Base-by-base conservation (phyloP, 1,140 invertebrate genomes). In the Drosophila mojavensis region DNA sequence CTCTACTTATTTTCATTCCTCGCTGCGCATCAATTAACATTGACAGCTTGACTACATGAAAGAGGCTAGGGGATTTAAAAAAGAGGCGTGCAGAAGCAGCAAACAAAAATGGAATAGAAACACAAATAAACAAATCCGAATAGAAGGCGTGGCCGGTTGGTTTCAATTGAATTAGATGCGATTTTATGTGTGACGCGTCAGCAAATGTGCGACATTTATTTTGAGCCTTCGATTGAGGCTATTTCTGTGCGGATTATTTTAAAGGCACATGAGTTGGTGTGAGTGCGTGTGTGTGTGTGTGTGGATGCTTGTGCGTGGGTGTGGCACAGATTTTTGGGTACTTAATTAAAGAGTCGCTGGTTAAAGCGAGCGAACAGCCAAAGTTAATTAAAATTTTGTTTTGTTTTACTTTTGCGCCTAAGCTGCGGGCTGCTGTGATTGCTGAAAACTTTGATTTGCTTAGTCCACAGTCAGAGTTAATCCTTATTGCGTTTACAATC, bases 301-400 rank as follows among this genome's bases (percentile, higher is more conserved):
- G 28, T 53, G 13, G 24, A 1, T 24, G 20, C 3, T 24, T 24
- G 20, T 24, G 20, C 20, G 17, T 17, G 17, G 17, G 0, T 17
- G 17, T 17, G 17, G 17, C 13, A 36, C 50, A 17, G 50, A 28
- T 60, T 73, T 68, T 51, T 26, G 47, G 43, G 36, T n/a, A 51
- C 33, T 63, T 69, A 61, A 73, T 68, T 61, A 73, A 73, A 68
- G 41, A 33, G 10, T 17, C 13, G 20, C 51, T 10, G 11, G 55
- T 60, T 50, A 74, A 58, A 26, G 7, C 5, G n/a, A 24, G 51
- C 58, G 54, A 63, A 60, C 53, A 54, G 55, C 54, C 43, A 63
- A 88, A 83, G 83, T 83, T 86, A 86, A 86, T 86, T 86, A 75
- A 86, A 86, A 79, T 83, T 79, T 78, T 83, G 76, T 79, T 88